A percentile compares a stretch with the other conserved stretches of the same genome.
These are phyloP conservation scores for Nephotettix cincticeps DNA, from an alignment of 1,140 invertebrate species.

Conservation along the genomic window DNA sequence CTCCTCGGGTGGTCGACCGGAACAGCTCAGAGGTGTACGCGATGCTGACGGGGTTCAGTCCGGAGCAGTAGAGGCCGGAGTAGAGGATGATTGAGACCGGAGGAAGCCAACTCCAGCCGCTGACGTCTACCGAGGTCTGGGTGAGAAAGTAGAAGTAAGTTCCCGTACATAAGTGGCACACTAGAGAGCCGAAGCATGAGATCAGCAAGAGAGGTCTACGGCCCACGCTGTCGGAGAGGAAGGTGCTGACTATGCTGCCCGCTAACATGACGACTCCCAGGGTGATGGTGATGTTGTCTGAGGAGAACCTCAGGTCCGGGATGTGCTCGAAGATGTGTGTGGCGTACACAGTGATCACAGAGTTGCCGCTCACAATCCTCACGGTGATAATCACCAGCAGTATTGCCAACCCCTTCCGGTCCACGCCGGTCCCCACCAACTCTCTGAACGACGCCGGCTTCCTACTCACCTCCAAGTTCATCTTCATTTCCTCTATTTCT, in stretches of 20 bases:
- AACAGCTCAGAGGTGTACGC: conserved; percentile 34
- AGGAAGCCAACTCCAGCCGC: neutral
- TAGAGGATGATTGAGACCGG: conserved; percentile 3
- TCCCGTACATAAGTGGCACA: conserved; percentile 23
- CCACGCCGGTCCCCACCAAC: neutral
- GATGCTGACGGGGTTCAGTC: neutral
- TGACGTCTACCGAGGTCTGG: neutral
- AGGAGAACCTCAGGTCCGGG: neutral
- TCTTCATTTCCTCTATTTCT: conserved; percentile 22
- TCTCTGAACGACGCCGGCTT: neutral
- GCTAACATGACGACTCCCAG: conserved; percentile 41
- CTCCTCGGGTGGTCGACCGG: conserved; percentile 48
- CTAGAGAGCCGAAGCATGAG: conserved; percentile 40
- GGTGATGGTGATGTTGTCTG: conserved; percentile 32
- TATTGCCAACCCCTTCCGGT: conserved; percentile 2
- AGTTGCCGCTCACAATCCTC: conserved; percentile 15
- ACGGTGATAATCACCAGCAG: neutral
- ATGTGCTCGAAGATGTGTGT: neutral
- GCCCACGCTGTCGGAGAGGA: conserved; percentile 51
- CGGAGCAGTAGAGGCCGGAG: neutral
- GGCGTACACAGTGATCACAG: conserved; percentile 10
- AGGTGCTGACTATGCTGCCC: conserved; percentile 46
- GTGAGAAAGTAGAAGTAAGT: conserved; percentile 24
- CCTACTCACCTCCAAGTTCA: neutral
- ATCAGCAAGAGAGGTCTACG: conserved; percentile 55